These are phyloP conservation scores for Phlogophora meticulosa DNA, from an alignment of 2,888 invertebrate species.

Conservation along the genomic window DNA sequence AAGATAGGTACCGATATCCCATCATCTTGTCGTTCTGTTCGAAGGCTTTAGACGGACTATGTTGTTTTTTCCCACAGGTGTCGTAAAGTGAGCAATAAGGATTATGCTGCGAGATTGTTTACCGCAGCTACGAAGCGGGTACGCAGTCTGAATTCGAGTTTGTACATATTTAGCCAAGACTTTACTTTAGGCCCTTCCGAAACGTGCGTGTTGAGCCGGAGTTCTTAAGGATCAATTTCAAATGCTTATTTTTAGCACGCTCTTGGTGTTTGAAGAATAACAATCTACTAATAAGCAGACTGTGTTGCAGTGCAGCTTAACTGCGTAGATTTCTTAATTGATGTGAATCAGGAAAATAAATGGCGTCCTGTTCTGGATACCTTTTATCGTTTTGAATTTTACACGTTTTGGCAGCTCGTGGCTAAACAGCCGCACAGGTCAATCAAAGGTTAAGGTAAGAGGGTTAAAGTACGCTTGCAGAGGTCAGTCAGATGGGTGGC, in stretches of 20 bases:
- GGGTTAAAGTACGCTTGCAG: too few species aligned
- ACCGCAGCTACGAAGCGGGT: neutral
- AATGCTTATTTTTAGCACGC: neutral
- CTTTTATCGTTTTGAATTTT: too few species aligned
- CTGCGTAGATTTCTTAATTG: too few species aligned
- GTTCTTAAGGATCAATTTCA: neutral
- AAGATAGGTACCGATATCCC: neutral
- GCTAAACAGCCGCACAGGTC: too few species aligned
- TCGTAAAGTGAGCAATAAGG: slow-evolving; percentile 43
- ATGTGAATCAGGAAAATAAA: too few species aligned
- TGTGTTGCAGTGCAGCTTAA: neutral
- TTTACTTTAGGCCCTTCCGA: slow-evolving; percentile 1
- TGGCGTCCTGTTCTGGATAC: too few species aligned
- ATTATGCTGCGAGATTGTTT: slow-evolving; percentile 38
- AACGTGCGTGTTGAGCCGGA: neutral
- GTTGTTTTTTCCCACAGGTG: slow-evolving; percentile 26
- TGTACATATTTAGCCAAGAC: slow-evolving; percentile 12
- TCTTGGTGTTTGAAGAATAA: neutral
- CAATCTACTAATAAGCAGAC: neutral
- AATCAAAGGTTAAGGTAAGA: too few species aligned
- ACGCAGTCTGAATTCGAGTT: slow-evolving; percentile 1
- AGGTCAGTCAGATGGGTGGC: too few species aligned
- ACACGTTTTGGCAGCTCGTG: too few species aligned
- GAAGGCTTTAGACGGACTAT: slow-evolving; percentile 5
- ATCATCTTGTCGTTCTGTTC: slow-evolving; percentile 31